Base-by-base conservation (phyloP, 2,113 vertebrate genomes). In the Dasyurus viverrinus region DNA sequence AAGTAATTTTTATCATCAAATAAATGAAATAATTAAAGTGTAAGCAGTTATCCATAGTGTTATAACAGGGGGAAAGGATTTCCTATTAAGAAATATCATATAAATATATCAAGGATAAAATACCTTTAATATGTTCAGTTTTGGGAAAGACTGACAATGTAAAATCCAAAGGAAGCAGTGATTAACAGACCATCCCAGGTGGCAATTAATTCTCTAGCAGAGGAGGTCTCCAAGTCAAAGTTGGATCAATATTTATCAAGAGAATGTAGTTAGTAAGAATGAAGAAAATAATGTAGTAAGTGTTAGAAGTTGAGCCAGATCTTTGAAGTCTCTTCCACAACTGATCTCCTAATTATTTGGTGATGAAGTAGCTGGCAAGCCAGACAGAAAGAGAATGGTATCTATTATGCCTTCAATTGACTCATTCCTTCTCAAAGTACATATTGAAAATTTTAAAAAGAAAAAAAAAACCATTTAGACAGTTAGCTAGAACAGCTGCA, bases 251-350 rank as follows among this genome's bases (percentile, higher is more conserved):
- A n/a, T 76, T 76, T 76, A 16, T n/a, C 36, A 27, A 30, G 30
- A 68, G 57, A 60, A 60, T 68, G 12, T 36, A 68, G 27, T 68
- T 36, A 68, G 57, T 48, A 48, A 48, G 48, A 48, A 6, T 48
- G 48, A 48, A 48, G 48, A 48, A 48, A 48, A 6, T 48, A 48
- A 48, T 48, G 48, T 6, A 48, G 48, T 48, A 8, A 48, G 57
- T 68, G 57, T 68, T 36, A 68, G 12, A 68, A 68, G 27, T 68
- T 68, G 11, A 68, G 57, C 57, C 57, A 68, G 60, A 68, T 16
- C 60, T 68, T 14, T 68, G 5, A 76, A n/a, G 14, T n/a, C 68
- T n/a, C 16, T 93, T 96, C 90, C 68, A 94, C 47, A 48, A 92
- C 68, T 94, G 89, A 94, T 52, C 30, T 5, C 92, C 47, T 7